Percentiles rank a stretch among this genome's conserved stretches.
phyloP scores from a whole-genome alignment of 1,140 invertebrate species.

The Littorina saxatilis region DNA sequence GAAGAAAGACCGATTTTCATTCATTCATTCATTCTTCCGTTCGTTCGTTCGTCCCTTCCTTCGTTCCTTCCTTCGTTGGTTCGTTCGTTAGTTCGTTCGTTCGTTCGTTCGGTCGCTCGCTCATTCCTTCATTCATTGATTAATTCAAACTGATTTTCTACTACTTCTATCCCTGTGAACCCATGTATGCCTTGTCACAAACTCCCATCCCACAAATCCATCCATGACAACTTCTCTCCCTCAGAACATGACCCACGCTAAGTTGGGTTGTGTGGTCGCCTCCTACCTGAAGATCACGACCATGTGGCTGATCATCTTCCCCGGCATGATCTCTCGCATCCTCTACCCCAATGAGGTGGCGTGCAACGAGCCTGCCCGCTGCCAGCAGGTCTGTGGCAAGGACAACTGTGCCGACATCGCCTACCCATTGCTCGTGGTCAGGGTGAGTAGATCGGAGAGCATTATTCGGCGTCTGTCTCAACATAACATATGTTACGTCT shows the following conservation, averaged over 20 bases:
- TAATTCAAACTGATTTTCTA: too few species aligned
- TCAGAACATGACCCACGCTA: conserved; percentile 78
- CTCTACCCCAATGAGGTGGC: conserved; percentile 76
- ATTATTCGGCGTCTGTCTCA: background rate
- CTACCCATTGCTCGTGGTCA: conserved; percentile 62
- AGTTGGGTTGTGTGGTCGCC: conserved; percentile 78
- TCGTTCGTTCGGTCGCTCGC: too few species aligned
- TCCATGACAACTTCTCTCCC: background rate
- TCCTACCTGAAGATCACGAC: conserved; percentile 79
- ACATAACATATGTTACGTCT: background rate
- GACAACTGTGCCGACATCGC: conserved; percentile 69
- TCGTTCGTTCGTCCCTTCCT: too few species aligned
- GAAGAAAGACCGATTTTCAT: too few species aligned
- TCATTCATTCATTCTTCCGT: too few species aligned
- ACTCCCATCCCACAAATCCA: too few species aligned
- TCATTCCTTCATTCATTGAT: too few species aligned
- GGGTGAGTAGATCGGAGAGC: conserved; percentile 49
- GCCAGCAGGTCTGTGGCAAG: conserved; percentile 62
- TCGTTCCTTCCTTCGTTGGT: too few species aligned
- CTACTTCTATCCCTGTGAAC: too few species aligned
- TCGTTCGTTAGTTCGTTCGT: too few species aligned
- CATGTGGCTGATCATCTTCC: conserved; percentile 78
- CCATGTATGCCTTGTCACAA: too few species aligned
- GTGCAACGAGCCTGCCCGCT: conserved; percentile 68
- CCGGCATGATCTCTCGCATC: conserved; percentile 79